phyloP scores from a whole-genome alignment of 2,113 vertebrate genomes.

The Melanerpes formicivorus region DNA sequence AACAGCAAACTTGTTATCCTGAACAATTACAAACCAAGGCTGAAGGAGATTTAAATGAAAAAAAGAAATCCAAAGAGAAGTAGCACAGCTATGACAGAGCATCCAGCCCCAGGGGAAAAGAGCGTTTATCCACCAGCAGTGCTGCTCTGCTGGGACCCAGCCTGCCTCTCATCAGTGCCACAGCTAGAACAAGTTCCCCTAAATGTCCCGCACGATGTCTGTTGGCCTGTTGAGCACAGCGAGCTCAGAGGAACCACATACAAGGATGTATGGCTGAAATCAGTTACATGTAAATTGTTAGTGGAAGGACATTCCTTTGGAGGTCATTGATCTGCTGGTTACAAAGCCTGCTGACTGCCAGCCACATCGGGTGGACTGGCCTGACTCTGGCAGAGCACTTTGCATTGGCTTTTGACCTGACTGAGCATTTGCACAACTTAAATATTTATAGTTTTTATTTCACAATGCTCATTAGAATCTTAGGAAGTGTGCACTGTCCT shows the following conservation, averaged over 20 bases:
- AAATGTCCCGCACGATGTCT: fast-evolving
- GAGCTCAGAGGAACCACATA: neutral
- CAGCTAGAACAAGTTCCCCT: neutral
- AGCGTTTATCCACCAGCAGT: neutral
- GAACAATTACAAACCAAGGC: neutral
- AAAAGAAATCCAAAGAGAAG: neutral
- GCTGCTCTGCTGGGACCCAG: neutral
- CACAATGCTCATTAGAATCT: neutral
- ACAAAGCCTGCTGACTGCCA: neutral
- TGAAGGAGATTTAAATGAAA: neutral
- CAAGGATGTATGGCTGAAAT: neutral
- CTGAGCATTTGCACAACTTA: neutral
- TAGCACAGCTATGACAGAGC: neutral
- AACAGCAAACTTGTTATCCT: neutral
- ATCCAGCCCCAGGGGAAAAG: neutral
- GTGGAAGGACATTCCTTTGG: neutral
- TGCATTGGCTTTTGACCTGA: neutral
- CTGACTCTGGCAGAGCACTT: neutral
- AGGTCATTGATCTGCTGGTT: neutral
- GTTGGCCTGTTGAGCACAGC: fast-evolving
- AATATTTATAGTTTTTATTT: neutral
- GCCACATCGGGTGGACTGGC: fast-evolving
- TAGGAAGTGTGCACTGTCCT: neutral
- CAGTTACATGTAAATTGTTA: neutral
- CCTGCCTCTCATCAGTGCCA: fast-evolving